phyloP scores from a whole-genome alignment of 2,888 invertebrate genomes.

The Orthonychiurus folsomi region DNA sequence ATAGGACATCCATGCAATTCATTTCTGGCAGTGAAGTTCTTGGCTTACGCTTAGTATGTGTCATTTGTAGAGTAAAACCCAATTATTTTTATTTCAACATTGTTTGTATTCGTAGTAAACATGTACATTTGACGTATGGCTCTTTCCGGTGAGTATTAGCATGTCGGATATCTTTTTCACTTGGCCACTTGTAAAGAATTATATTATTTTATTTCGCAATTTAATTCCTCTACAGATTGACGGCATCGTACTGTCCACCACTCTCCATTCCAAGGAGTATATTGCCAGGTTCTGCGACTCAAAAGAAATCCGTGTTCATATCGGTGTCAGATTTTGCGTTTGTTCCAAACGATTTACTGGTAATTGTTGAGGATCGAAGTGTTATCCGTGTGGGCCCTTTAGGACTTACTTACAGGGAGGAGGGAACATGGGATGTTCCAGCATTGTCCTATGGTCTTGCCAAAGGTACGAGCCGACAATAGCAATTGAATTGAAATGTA shows the following conservation, averaged over 20 bases:
- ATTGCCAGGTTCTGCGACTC: background rate
- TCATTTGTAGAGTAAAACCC: conserved; percentile 3
- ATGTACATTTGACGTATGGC: conserved; percentile 35
- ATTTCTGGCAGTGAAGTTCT: conserved; percentile 29
- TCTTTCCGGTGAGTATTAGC: no score
- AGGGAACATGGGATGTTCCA: no score
- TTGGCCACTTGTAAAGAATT: no score
- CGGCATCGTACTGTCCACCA: conserved; percentile 25
- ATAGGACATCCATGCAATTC: conserved; percentile 28
- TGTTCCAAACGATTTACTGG: conserved; percentile 26
- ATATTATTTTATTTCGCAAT: no score
- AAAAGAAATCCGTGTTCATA: conserved; percentile 5
- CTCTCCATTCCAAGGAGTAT: conserved; percentile 19
- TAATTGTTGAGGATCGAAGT: conserved; percentile 17
- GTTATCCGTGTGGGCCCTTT: conserved; percentile 27
- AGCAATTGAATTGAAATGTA: no score
- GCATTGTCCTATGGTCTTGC: conserved; percentile 2
- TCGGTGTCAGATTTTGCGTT: conserved; percentile 29
- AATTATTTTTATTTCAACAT: background rate
- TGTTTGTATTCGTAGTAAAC: conserved; percentile 22
- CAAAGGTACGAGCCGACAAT: no score
- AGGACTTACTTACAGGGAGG: conserved; percentile 21
- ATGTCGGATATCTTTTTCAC: no score
- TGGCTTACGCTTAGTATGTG: conserved; percentile 35
- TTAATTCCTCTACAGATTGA: no score